Conservation (phyloP, 2,797 vertebrate genomes). For the Hydrophis major region DNA sequence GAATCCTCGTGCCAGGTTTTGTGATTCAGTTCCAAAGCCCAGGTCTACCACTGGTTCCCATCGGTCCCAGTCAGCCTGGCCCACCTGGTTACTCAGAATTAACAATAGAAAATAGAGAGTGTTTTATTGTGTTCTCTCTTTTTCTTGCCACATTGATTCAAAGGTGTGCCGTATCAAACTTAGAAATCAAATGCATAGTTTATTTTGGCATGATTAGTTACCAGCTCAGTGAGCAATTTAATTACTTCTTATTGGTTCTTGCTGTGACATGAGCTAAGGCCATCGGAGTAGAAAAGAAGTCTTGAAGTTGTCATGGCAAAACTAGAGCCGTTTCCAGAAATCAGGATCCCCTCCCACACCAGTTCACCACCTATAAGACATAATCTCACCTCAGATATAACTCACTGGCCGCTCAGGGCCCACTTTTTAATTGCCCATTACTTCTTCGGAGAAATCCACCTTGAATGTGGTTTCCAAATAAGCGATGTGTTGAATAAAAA, state of each 20-base stretch:
- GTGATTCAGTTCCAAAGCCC: not conserved
- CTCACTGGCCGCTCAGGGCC: not conserved
- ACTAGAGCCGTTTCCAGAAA: not conserved
- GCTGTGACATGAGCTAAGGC: not conserved
- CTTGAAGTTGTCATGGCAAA: conserved; percentile 52
- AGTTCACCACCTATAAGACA: not conserved
- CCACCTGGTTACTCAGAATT: not conserved
- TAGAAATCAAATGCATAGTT: not conserved
- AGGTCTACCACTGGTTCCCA: accelerated
- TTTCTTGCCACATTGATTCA: not conserved
- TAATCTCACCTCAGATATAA: not conserved
- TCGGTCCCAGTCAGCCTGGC: too few relatives aligned
- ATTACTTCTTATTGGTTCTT: conserved; percentile 2
- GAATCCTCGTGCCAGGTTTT: not conserved
- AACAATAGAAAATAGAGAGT: not conserved
- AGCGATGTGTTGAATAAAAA: not conserved
- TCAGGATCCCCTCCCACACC: not conserved
- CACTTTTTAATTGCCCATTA: not conserved
- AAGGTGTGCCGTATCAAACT: not conserved
- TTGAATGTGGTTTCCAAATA: not conserved
- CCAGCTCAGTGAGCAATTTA: not conserved
- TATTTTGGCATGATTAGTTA: accelerated
- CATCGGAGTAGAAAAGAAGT: conserved; percentile 17
- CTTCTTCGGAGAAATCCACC: not conserved
- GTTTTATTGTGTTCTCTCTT: not conserved